A percentile compares a stretch with the other conserved stretches of the same genome.
phyloP scores from a whole-genome alignment of 1,140 invertebrate genomes.

The Papilio helenus region DNA sequence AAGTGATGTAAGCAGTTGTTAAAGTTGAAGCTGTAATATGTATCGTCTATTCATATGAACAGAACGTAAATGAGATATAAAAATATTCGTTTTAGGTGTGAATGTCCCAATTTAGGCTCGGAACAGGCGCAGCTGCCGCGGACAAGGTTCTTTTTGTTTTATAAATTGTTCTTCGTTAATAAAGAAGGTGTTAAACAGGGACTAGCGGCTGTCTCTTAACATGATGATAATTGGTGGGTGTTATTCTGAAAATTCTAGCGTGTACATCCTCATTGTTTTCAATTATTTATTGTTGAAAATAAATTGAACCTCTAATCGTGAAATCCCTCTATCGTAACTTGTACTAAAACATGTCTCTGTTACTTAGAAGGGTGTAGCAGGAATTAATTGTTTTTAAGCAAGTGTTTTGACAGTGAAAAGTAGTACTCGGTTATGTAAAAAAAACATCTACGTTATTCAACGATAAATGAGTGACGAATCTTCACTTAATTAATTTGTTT shows the following conservation, averaged over 20 bases:
- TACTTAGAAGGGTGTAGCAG: too few species aligned
- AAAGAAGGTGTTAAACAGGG: constrained; percentile 58
- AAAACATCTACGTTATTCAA: too few species aligned
- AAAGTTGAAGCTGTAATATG: background rate
- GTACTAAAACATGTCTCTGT: too few species aligned
- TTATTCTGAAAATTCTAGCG: constrained; percentile 38
- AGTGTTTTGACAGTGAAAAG: too few species aligned
- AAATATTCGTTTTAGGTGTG: constrained; percentile 50
- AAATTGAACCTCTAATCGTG: background rate
- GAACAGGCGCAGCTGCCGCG: constrained; percentile 50
- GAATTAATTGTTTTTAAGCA: too few species aligned
- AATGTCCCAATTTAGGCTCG: constrained; percentile 57
- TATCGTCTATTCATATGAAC: background rate
- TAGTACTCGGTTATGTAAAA: background rate
- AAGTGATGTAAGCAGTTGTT: constrained; percentile 16
- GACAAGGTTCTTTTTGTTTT: constrained; percentile 63
- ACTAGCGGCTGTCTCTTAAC: constrained; percentile 57
- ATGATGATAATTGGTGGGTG: constrained; percentile 59
- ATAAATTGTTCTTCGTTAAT: constrained; percentile 56
- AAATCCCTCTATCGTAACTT: too few species aligned
- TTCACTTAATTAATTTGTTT: constrained; percentile 1
- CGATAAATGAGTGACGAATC: background rate
- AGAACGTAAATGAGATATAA: constrained; percentile 10
- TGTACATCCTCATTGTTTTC: background rate
- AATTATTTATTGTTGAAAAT: background rate